A percentile compares a stretch with the other conserved stretches of the same genome.
Conservation (phyloP, 2,888 invertebrate genomes). For the Venustoraphidia nigricollis region DNA sequence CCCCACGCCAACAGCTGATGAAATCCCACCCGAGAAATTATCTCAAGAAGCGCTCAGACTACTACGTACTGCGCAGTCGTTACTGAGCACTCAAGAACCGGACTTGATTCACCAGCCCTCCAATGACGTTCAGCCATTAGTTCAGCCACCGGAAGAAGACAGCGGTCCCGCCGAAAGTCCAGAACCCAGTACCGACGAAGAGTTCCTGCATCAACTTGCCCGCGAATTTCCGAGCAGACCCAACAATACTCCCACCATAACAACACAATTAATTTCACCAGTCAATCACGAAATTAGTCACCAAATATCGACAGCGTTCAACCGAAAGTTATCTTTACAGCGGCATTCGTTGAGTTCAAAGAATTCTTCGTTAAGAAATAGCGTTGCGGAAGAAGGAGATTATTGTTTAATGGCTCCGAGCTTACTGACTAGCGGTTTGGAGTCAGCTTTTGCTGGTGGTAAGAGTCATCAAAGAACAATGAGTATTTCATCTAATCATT, state of each 20-base stretch:
- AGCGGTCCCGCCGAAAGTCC: neutral
- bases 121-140: slow-evolving; percentile 12
- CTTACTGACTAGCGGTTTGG: neutral
- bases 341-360: slow-evolving; percentile 7
- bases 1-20: slow-evolving; percentile 26
- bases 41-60: slow-evolving; percentile 50
- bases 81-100: slow-evolving; percentile 46
- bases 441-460: neutral
- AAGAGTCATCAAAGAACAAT: too few relatives aligned
- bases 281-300: slow-evolving; percentile 17
- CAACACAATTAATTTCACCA: slow-evolving; percentile 21
- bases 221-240: slow-evolving; percentile 24
- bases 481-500: too few relatives aligned
- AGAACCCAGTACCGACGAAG: slow-evolving; percentile 15
- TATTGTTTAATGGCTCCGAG: neutral
- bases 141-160: slow-evolving; percentile 10
- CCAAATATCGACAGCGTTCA: slow-evolving; percentile 21
- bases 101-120: slow-evolving; percentile 29
- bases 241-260: slow-evolving; percentile 20
- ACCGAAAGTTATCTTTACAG: slow-evolving; percentile 23
- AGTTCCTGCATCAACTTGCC: slow-evolving; percentile 24
- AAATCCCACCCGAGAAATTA: slow-evolving; percentile 43
- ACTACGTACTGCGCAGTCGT: slow-evolving; percentile 46
- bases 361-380: neutral
- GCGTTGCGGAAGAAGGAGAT: neutral